These are phyloP conservation scores for Zoanthus sociatus DNA, from an alignment of 92 coral and sea anemone species.

Conservation along the genomic window DNA sequence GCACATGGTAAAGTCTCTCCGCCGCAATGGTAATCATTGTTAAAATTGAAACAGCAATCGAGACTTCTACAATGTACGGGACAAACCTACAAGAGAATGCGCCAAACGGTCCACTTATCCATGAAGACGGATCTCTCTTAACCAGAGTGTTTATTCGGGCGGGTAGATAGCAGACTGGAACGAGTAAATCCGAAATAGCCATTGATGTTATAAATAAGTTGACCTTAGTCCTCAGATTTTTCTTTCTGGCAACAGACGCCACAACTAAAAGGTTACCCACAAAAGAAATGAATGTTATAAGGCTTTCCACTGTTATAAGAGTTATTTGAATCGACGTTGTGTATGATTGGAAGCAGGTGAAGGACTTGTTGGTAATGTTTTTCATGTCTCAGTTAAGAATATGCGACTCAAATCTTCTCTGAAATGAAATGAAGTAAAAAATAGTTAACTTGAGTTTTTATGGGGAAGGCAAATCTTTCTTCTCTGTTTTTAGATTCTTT, in stretches of 20 bases:
- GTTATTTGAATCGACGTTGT: background rate
- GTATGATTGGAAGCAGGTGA: background rate
- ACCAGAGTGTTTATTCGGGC: constrained; percentile 54
- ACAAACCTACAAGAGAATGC: constrained; percentile 69
- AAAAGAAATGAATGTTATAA: constrained; percentile 55
- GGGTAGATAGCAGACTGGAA: constrained; percentile 76
- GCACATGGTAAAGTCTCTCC: constrained; percentile 71
- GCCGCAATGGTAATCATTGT: constrained; percentile 66
- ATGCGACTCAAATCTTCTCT: background rate
- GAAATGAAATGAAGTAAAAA: background rate
- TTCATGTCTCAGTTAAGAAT: background rate
- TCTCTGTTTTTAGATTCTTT: too few species aligned
- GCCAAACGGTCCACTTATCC: constrained; percentile 58
- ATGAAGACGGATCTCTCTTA: constrained; percentile 49
- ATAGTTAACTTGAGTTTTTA: too few species aligned
- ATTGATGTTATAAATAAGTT: constrained; percentile 76
- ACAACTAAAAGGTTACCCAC: constrained; percentile 72
- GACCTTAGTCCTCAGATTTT: constrained; percentile 69
- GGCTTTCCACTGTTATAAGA: constrained; percentile 1
- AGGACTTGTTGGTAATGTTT: background rate
- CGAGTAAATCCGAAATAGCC: constrained; percentile 75
- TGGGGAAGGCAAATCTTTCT: too few species aligned
- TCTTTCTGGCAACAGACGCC: constrained; percentile 66
- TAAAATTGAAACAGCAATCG: constrained; percentile 71
- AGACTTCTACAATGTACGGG: constrained; percentile 70